Evolutionary conservation across 2,797 vertebrate genomes (phyloP).

Genomic region (Liasis olivaceus): DNA sequence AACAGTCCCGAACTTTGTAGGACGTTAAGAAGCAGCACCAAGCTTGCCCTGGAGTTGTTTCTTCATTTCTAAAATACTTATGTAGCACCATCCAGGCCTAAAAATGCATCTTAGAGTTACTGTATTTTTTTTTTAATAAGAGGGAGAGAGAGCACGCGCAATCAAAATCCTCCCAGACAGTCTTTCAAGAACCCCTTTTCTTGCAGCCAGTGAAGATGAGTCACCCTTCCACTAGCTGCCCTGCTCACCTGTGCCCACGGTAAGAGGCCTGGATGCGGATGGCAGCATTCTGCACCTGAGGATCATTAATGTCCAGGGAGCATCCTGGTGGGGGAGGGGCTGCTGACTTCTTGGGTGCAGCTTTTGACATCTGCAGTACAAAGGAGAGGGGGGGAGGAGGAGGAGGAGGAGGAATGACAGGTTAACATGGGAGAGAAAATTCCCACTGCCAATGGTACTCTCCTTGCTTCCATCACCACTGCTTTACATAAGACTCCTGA

Average conservation of each 20-base stretch:
- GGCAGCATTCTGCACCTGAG: slow-evolving; percentile 73
- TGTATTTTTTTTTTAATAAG: background rate
- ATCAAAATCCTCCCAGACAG: background rate
- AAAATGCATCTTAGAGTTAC: background rate
- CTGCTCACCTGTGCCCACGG: slow-evolving; percentile 67
- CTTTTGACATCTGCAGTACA: slow-evolving; percentile 70
- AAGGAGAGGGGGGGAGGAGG: background rate
- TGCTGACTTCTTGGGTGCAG: slow-evolving; percentile 39
- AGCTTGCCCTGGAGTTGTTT: background rate
- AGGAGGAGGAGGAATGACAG: background rate
- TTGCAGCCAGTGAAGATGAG: background rate
- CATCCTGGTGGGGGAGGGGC: slow-evolving; percentile 62
- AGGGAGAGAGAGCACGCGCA: background rate
- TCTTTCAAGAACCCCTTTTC: background rate
- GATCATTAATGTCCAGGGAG: slow-evolving; percentile 72
- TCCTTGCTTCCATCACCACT: slow-evolving; percentile 21
- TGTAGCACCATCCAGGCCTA: background rate
- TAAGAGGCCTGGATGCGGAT: slow-evolving; percentile 78
- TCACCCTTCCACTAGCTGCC: too few species aligned
- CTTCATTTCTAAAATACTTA: background rate
- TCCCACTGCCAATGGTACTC: slow-evolving; percentile 6
- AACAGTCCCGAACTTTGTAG: background rate
- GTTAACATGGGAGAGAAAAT: background rate
- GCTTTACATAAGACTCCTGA: background rate
- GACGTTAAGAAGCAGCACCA: background rate